Base-by-base conservation (phyloP, 2,113 vertebrate genomes). In the Tychaedon coryphoeus region DNA sequence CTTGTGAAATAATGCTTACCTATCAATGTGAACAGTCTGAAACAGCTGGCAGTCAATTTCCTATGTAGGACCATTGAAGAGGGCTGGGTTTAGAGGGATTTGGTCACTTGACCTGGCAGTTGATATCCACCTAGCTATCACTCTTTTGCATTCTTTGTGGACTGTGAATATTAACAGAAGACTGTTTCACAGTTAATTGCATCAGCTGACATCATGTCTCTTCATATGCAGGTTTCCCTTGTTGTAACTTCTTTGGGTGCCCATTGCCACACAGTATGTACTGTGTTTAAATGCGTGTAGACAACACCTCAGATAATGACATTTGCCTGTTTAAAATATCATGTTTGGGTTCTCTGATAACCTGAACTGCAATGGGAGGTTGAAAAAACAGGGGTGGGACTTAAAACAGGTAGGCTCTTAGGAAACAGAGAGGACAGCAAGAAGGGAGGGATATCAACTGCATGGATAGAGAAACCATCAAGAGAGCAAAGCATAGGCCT, bases 51-150 rank as follows among this genome's bases (percentile, higher is more conserved):
- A 53, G 8, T 34, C 45, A 67, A 19, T 71, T 45, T 72, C 40
- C 23, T 58, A 0, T 51, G 17, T 36, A 56, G 60, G 53, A 29
- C 47, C 4, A 1, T 2, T 42, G 65, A 36, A 47, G 25, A 34
- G 29, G 42, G 9, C 28, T 29, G 31, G 65, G 7, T 65, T 87
- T 31, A 36, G 36, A 48, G 20, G 34, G 29, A 31, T 75, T 48
- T 71, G 36, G 14, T 67, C 15, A 28, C 16, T 80, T 89, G 43
- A 48, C 40, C 9, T 42, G 61, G 61, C 42, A 43, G 0, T 57
- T 69, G 23, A 5, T 64, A 36, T 78, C 42, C 51, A 43, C 14
- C n/a, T 66, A 34, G 11, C 28, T 75, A 4, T 61, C 60, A 56
- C 36, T 60, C 5, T 87, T 94, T 85, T 61, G 53, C 31, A 10